A percentile compares a stretch with the other conserved stretches of the same genome.
Evolutionary conservation across 2,113 vertebrate species (phyloP).

Genomic region (Stigmatopora argus): DNA sequence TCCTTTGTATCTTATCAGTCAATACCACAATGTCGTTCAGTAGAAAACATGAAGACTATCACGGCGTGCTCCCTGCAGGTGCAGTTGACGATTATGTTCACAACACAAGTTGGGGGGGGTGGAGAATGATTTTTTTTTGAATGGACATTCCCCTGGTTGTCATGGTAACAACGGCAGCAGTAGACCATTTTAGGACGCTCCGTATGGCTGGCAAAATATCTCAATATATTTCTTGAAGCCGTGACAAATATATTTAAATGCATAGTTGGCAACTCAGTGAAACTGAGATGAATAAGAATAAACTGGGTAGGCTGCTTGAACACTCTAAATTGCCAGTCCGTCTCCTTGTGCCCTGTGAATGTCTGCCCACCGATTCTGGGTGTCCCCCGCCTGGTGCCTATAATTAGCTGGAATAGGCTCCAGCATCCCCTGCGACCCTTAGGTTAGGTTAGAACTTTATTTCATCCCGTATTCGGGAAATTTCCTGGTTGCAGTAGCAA

Average conservation of each 20-base stretch:
- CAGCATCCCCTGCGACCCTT: too few species aligned
- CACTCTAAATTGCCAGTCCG: too few species aligned
- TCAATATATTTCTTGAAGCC: conserved; percentile 21
- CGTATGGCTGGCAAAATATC: conserved; percentile 34
- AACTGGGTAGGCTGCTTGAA: conserved; percentile 12
- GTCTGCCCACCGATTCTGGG: too few species aligned
- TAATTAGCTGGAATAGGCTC: too few species aligned
- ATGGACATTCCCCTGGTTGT: conserved; percentile 40
- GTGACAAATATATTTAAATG: conserved; percentile 10
- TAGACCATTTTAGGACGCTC: conserved; percentile 52
- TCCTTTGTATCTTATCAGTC: conserved; percentile 15
- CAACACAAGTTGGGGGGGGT: conserved; percentile 36
- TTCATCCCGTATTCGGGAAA: too few species aligned
- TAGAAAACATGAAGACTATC: conserved; percentile 25
- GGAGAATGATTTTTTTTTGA: conserved; percentile 44
- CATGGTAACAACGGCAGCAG: conserved; percentile 63
- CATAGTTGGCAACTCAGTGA: conserved; percentile 34
- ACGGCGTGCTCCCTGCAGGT: conserved; percentile 34
- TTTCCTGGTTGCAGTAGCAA: too few species aligned
- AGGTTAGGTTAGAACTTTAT: too few species aligned
- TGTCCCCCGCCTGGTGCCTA: too few species aligned
- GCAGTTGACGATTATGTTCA: conserved; percentile 50
- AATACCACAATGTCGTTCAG: neutral
- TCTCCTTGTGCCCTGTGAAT: too few species aligned
- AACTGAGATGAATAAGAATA: conserved; percentile 26